A percentile compares a stretch with the other conserved stretches of the same genome.
Conservation (phyloP, 2,888 invertebrate species). For the Mesopsocus fuscifrons region DNA sequence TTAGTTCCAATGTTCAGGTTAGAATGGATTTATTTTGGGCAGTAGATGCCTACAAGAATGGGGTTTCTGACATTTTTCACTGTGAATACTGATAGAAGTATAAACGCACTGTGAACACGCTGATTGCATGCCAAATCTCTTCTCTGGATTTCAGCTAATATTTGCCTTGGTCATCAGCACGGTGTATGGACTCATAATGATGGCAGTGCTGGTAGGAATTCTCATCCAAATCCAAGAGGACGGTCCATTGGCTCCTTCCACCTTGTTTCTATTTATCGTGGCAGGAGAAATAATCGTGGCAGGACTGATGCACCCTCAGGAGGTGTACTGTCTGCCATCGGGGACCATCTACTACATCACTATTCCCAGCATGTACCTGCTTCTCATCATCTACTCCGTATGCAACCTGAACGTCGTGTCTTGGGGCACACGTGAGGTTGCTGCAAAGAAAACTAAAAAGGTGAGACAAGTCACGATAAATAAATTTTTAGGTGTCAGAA, state of each 20-base stretch:
- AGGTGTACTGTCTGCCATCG: conserved; percentile 52
- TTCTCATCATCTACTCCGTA: conserved; percentile 77
- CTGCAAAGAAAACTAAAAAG: conserved; percentile 21
- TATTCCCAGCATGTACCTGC: conserved; percentile 87
- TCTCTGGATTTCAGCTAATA: conserved; percentile 44
- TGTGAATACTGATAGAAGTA: no score
- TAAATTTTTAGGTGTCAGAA: not conserved
- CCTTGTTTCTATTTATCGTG: conserved; percentile 62
- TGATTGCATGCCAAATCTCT: no score
- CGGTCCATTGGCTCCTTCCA: conserved; percentile 63
- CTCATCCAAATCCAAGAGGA: conserved; percentile 58
- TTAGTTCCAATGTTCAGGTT: conserved; percentile 49
- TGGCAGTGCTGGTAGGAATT: conserved; percentile 67
- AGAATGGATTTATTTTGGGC: conserved; percentile 16
- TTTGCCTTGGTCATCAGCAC: conserved; percentile 58
- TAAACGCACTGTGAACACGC: no score
- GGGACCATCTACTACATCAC: conserved; percentile 71
- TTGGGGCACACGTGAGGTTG: conserved; percentile 82
- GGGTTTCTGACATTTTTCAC: no score
- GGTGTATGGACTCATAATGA: conserved; percentile 66
- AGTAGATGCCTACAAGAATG: no score
- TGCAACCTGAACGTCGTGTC: conserved; percentile 85
- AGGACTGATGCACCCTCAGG: conserved; percentile 56
- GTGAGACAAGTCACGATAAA: conserved; percentile 20
- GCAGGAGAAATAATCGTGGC: conserved; percentile 36